Base-by-base conservation (phyloP, 1,140 invertebrate species). In the Geopemphigus sp. region DNA sequence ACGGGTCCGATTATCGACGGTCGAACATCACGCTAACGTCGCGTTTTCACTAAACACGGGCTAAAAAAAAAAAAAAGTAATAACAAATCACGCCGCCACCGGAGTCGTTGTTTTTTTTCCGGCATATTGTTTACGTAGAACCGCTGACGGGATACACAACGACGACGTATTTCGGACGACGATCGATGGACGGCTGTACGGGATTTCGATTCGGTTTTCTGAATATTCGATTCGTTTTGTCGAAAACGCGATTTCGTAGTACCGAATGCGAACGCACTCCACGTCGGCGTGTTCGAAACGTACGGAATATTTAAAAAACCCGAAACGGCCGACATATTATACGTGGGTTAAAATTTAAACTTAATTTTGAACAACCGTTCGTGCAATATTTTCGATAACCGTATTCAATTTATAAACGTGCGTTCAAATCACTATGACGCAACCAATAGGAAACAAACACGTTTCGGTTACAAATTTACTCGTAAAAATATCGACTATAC, bases 1-100 rank as follows among this genome's bases (percentile, higher is more conserved):
- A 78, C 74, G 74, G 74, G 11, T 63, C 45, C 56, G 74, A 78
- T 78, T 78, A 78, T 78, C 45, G 56, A 78, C 57, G 74, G 74
- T 78, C 74, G 17, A 76, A 78, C 56, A 78, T 63, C 74, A 78
- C 17, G 74, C 57, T 78, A 78, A 78, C 74, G 57, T 24, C 24
- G 74, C 74, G 61, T 78, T 61, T 78, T 63, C 10, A 61, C 22
- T 78, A 24, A 78, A 78, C 74, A 63, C 12, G 22, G 45, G 39
- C 50, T 78, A 78, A 78, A 74, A 57, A 74, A 74, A 73, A 39
- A 19, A 12, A 39, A 68, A 47, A 73, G 59, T 24, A 74, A 59
- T 39, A 39, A 39, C 32, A 39, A 39, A 39, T 4, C 3, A 39
- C 32, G 32, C 3, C 32, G n/a, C 56, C 22, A 1, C 32, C 39